Evolutionary conservation across 2,888 invertebrate species (phyloP), one percentile per base, ranked within the genome.

Genomic region (Hyles lineata): DNA sequence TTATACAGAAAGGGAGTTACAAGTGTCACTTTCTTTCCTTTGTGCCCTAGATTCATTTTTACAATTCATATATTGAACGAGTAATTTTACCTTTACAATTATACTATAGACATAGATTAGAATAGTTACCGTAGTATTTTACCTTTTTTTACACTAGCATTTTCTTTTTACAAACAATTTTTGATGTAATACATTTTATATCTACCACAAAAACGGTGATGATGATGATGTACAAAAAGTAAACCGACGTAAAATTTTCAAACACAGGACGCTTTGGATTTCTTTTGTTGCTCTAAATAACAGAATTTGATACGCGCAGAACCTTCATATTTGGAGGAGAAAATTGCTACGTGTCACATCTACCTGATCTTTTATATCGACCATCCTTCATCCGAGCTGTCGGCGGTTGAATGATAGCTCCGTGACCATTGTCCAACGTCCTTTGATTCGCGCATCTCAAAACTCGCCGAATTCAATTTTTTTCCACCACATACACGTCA

Each of bases 391-490:
- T 87, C 79, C 79, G 74, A 86, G 82, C 84, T 83, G 85, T 87
- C 86, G 85, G 83, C 77, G 81, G 82, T 83, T 85, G 88, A 89
- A 85, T 83, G 88, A 88, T 88, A 85, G 82, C 82, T 86, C 85
- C 90, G 87, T 93, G 94, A 94, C 94, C 94, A 93, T 94, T 94
- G 94, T 94, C 94, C 94, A 91, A 93, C 82, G 75, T 83, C 92
- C 89, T 94, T 94, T 92, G 94, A 94, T 94, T 90, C 90, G 86
- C 84, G 83, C 82, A 79, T 79, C 80, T 83, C 83, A 83, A 82
- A 85, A 84, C 81, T 83, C 83, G 78, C 81, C 78, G 85, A 84
- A 85, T 85, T 83, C 82, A 78, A 86, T 85, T 87, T 88, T 88
- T 87, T 82, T 83, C 77, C 79, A 77, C 77, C 80, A 83, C 79